Evolutionary conservation across 2,797 vertebrate species (phyloP).

Genomic region (Enteromius thamalakanensis): DNA sequence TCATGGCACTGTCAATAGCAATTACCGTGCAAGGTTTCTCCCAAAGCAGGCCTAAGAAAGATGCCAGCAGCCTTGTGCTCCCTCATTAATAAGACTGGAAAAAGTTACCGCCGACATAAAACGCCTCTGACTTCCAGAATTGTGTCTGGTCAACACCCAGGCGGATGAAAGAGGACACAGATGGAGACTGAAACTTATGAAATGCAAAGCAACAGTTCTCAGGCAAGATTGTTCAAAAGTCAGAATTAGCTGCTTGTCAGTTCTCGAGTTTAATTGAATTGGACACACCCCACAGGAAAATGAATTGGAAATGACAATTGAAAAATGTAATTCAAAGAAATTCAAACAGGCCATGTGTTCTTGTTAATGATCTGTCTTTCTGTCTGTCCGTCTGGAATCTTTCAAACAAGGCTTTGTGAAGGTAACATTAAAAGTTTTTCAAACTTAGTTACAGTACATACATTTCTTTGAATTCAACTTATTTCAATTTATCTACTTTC

Average conservation of each 20-base stretch:
- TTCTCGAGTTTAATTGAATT: background rate
- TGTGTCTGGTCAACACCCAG: conserved; percentile 12
- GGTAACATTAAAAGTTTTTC: background rate
- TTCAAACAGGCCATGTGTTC: background rate
- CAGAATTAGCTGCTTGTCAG: background rate
- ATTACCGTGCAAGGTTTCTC: conserved; percentile 74
- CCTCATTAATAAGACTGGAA: conserved; percentile 42
- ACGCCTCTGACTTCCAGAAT: conserved; percentile 46
- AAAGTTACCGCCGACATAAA: conserved; percentile 64
- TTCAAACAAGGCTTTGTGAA: background rate
- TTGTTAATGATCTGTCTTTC: background rate
- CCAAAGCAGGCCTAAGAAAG: conserved; percentile 67
- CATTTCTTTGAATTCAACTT: background rate
- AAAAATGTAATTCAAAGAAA: background rate
- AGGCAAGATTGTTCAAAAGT: background rate
- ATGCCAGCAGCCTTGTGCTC: conserved; percentile 59
- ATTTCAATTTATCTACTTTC: background rate
- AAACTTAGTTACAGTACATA: background rate
- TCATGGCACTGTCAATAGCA: conserved; percentile 77
- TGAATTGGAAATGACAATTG: background rate
- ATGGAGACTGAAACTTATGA: background rate
- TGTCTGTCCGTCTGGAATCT: background rate
- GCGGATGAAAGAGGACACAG: background rate
- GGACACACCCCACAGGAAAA: background rate
- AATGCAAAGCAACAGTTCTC: conserved; percentile 1